These are phyloP conservation scores for Hassar affinis DNA, from an alignment of 2,113 vertebrate genomes.

Conservation along the genomic window DNA sequence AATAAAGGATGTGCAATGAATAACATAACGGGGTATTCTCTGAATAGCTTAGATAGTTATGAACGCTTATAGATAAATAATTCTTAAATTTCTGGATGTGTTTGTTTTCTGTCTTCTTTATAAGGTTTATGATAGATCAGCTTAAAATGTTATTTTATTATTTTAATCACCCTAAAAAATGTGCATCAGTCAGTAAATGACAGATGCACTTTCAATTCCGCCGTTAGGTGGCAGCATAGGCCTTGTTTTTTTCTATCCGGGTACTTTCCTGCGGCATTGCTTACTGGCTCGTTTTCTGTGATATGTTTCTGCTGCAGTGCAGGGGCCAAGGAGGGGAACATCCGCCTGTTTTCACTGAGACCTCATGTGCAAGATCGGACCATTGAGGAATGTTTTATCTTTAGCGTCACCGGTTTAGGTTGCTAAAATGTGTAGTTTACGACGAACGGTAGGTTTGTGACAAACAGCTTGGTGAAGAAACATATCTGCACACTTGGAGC, in stretches of 20 bases:
- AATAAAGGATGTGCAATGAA: background rate
- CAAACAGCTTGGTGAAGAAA: background rate
- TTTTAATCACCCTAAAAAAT: background rate
- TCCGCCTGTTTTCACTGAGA: background rate
- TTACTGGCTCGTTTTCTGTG: constrained; percentile 17
- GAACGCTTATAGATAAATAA: too few species aligned
- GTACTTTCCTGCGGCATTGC: background rate
- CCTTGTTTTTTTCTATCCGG: constrained; percentile 3
- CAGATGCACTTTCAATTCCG: background rate
- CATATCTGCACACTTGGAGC: background rate
- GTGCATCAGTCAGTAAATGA: background rate
- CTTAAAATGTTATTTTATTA: background rate
- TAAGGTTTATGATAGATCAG: background rate
- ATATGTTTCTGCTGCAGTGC: constrained; percentile 14
- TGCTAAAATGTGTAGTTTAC: background rate
- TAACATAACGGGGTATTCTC: background rate
- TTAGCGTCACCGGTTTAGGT: background rate
- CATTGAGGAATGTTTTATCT: background rate
- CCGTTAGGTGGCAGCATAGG: constrained; percentile 55
- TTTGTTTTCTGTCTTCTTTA: background rate
- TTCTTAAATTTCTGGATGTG: background rate
- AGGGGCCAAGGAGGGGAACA: background rate
- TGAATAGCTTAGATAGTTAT: background rate
- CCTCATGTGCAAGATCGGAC: background rate
- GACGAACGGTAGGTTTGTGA: background rate